Percentiles rank a stretch among this genome's conserved stretches.
These are phyloP conservation scores for Mixornis gularis DNA, from an alignment of 2,113 vertebrate species.

Conservation along the genomic window DNA sequence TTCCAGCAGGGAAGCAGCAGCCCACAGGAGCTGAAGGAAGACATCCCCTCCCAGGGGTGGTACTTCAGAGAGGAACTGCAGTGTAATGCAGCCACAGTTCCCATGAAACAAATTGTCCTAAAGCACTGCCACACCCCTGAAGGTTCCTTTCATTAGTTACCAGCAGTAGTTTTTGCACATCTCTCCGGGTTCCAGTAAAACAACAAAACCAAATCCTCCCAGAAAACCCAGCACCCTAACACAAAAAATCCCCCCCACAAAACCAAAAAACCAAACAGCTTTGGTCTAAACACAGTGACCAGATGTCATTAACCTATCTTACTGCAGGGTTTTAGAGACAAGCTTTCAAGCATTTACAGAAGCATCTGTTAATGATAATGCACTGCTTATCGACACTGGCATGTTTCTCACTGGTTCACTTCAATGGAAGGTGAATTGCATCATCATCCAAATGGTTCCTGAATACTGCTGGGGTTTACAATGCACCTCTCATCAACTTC, in stretches of 20 bases:
- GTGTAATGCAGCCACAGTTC: background rate
- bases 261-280: background rate
- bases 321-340: background rate
- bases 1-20: fast-evolving
- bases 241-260: background rate
- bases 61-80: background rate
- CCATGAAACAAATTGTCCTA: background rate
- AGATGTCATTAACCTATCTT: background rate
- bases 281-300: background rate
- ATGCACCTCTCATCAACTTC: background rate
- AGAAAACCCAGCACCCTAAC: background rate
- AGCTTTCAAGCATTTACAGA: background rate
- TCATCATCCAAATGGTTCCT: background rate
- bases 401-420: background rate
- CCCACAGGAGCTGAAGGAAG: background rate
- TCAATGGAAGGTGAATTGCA: background rate
- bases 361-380: background rate
- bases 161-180: background rate
- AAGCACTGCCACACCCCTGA: background rate
- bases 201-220: background rate
- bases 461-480: background rate
- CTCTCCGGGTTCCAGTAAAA: background rate
- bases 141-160: background rate
- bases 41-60: background rate
- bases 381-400: background rate